Conservation (phyloP, 2,797 vertebrate genomes). For the Ara ararauna region DNA sequence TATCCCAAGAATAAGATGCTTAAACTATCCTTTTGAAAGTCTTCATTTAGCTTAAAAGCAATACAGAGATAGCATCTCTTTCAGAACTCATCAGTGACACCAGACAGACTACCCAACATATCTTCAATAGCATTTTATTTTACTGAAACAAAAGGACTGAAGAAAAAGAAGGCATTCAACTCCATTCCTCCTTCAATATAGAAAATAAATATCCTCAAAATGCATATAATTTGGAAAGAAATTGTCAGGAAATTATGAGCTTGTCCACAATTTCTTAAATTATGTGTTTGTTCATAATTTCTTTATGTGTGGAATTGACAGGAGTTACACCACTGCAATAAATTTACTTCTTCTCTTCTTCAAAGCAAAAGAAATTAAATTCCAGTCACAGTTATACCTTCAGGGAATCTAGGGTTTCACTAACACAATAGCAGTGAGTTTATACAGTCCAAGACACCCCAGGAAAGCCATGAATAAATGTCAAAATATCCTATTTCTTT, state of each 20-base stretch:
- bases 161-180: neutral
- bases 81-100: neutral
- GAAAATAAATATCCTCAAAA: neutral
- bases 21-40: neutral
- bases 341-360: slow-evolving; percentile 20
- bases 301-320: neutral
- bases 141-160: neutral
- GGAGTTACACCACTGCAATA: neutral
- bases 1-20: neutral
- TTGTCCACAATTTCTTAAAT: neutral
- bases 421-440: slow-evolving; percentile 28
- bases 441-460: neutral
- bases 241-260: neutral
- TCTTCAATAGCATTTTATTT: neutral
- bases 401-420: slow-evolving; percentile 44
- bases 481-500: slow-evolving; percentile 22
- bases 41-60: slow-evolving; percentile 23
- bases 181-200: neutral
- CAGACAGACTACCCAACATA: neutral
- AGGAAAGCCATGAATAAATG: slow-evolving; percentile 33
- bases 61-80: neutral
- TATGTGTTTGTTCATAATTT: neutral
- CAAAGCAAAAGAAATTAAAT: slow-evolving; percentile 31
- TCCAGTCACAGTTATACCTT: neutral
- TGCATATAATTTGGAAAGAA: neutral